Evolutionary conservation across 92 coral and sea anemone species (phyloP), one percentile per base, ranked within the genome.

Genomic region (Siderastrea radians): DNA sequence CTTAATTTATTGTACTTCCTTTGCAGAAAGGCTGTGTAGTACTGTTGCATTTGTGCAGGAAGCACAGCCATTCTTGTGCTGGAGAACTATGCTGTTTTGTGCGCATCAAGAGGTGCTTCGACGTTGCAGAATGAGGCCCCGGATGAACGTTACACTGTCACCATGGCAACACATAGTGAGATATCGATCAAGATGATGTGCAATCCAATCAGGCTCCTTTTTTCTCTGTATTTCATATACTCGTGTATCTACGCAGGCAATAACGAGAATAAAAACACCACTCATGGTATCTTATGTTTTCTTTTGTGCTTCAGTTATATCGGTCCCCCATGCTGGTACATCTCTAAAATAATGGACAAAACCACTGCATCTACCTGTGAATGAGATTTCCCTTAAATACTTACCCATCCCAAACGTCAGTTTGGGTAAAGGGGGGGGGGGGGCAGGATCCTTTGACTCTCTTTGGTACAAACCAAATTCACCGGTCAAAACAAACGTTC

Each of bases 31-130:
- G 54, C 54, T 81, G 86, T 11, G 51, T 43, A 2, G 67, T 6
- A 2, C 44, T 81, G 15, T 19, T 81, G 43, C 12, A 57, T 9
- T 15, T 53, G 47, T 81, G 86, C 58, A 54, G 52, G 11, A 54
- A 55, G 38, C 43, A 45, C 4, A 68, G 77, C 17, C 64, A 55
- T 5, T n/a, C 62, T 17, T 79, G 84, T 38, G 84, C 45, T 11
- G 84, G 84, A 3, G 51, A 65, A 43, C 26, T 79, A 48, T 79
- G 84, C 62, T 79, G 84, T 5, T 79, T 48, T 13, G 84, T 79
- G 7, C 84, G 84, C 74, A 79, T 79, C 74, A 64, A 79, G 62
- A 49, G 84, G 62, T 79, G 84, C 72, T 64, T 79, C 38, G 49
- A 11, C n/a, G 15, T 78, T 10, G 69, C 19, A 13, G 13, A 14